phyloP scores from a whole-genome alignment of 2,113 vertebrate genomes.

The Amblyopsis rosae region DNA sequence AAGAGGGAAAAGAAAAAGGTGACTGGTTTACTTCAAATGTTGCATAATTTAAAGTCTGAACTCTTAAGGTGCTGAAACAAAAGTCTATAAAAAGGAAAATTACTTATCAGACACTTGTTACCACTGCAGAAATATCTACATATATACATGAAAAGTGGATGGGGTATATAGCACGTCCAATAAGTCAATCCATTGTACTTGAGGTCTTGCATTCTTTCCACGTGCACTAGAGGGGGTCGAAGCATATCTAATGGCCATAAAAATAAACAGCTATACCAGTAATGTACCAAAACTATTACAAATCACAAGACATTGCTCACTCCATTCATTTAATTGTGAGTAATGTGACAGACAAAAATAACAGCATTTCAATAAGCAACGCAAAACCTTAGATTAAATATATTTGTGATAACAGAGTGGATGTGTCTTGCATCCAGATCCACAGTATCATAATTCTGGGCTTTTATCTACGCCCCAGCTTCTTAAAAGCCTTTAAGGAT shows the following conservation, averaged over 20 bases:
- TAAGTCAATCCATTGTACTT: no score
- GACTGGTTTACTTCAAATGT: no score
- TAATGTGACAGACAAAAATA: conserved; percentile 24
- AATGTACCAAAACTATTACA: conserved; percentile 13
- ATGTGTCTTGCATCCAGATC: conserved; percentile 18
- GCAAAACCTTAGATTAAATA: conserved; percentile 16
- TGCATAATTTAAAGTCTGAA: no score
- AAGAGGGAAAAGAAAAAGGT: no score
- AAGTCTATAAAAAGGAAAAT: no score
- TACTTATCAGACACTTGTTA: no score
- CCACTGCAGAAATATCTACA: no score
- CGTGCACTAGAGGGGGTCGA: conserved; percentile 63
- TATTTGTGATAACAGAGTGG: conserved; percentile 26
- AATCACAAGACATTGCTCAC: conserved; percentile 30
- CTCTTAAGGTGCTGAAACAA: no score
- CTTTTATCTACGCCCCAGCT: conserved; percentile 67
- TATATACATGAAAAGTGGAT: no score
- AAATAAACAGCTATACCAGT: neutral
- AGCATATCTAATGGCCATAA: conserved; percentile 19
- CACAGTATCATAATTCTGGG: conserved; percentile 1
- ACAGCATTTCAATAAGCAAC: conserved; percentile 17
- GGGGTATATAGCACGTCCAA: no score
- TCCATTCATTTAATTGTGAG: conserved; percentile 53
- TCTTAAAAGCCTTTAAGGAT: conserved; percentile 81
- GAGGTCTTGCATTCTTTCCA: neutral